Evolutionary conservation across 1,140 invertebrate genomes (phyloP), one percentile per base, ranked within the genome.

Genomic region (Metopolophium dirhodum): DNA sequence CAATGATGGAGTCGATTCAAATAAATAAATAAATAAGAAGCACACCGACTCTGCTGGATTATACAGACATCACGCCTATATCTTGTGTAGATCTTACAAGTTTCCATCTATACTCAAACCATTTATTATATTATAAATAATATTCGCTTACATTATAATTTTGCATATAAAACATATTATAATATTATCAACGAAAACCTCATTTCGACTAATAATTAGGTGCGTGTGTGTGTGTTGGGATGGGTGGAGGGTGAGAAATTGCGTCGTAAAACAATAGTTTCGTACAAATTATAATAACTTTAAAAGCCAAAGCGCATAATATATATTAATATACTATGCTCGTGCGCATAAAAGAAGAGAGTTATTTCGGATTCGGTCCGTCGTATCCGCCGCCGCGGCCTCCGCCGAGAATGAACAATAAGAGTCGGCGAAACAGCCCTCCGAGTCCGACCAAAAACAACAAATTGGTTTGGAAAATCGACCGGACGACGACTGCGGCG

Each of bases 241-340:
- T 7, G 20, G 30, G 7, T 1, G 45, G 11, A 49, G 1, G 20
- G 47, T 8, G 18, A 47, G 47, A 35, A 22, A n/a, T 83, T 41
- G 8, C 82, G 61, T 37, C 4, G 22, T 20, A 57, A 89, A 54
- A 89, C 88, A 89, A 89, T 57, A 54, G 35, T 89, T 57, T 11
- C 22, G n/a, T 41, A 22, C 9, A 54, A 54, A 89, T 89, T 57
- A 89, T 89, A 57, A 89, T 89, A 54, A 57, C 57, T 89, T 89
- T 86, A 86, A 86, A 86, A 86, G 45, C 88, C 35, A 37, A 89
- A 89, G 85, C 61, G 61, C 61, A n/a, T 54, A 23, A 22, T 54
- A 54, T 54, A 54, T 54, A 54, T 23, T 54, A 54, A 82, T 82
- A 82, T 83, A 83, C 18, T 35, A 83, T 37, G 77, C 9, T 22